Evolutionary conservation across 2,113 vertebrate genomes (phyloP), one percentile per base, ranked within the genome.

Genomic region (Mohoua ochrocephala): DNA sequence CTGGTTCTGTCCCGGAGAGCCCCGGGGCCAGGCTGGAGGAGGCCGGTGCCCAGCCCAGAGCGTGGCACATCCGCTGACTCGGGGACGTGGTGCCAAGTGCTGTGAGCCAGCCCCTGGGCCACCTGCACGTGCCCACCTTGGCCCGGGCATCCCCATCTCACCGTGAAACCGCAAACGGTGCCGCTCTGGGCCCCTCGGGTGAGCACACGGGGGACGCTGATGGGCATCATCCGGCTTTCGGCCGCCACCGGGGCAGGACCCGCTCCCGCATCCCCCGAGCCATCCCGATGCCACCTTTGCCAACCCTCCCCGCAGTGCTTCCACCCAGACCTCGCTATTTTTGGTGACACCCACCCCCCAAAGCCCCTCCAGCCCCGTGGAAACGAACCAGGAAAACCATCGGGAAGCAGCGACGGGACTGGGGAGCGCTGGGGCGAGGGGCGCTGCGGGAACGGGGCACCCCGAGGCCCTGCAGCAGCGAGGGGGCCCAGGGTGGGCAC

Each of bases 201-300:
- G 31, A 14, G 59, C 52, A 3, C n/a, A 1, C 0, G 9, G 24
- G 2, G 3, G 18, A 15, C 11, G 0, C 47, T 0, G 17, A 5
- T 4, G 28, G 77, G 77, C 42, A 63, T 28, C 74, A 13, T 4
- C 37, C 17, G 1, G 16, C 28, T 35, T 30, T 8, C 13, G 3
- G 64, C n/a, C 31, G 47, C 59, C 84, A 5, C 0, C 2, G 15
- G 45, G 60, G 35, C 27, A 42, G 27, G 75, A 49, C 23, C 57
- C 33, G 47, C 79, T 85, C 83, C 86, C 5, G 31, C 71, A 60
- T 50, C 67, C 70, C 54, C 41, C 61, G 5, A 30, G 49, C 56
- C 11, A 2, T 14, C 37, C 73, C 0, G 3, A 6, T 15, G 18
- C 42, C 30, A 10, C 47, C 31, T n/a, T 1, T 10, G 18, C 7